phyloP scores from a whole-genome alignment of 1,140 invertebrate genomes.

The Mizuhopecten yessoensis region DNA sequence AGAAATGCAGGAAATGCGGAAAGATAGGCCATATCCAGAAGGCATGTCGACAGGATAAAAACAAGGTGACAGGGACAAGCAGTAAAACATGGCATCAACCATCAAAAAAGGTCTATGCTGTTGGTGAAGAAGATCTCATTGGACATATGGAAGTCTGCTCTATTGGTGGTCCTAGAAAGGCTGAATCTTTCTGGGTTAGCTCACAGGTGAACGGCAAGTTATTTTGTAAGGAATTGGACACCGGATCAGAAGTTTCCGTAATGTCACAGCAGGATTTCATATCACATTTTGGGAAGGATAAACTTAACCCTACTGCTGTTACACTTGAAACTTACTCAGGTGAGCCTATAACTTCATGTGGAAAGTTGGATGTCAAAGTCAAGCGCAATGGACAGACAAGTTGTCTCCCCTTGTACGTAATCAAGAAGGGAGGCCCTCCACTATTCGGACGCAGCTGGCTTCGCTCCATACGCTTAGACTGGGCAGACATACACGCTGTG shows the following conservation, averaged over 20 bases:
- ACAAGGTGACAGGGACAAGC: conserved; percentile 12
- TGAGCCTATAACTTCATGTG: too few relatives aligned
- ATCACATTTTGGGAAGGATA: too few relatives aligned
- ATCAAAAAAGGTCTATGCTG: not conserved
- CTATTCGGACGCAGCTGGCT: conserved; percentile 51
- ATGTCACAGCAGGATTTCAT: too few relatives aligned
- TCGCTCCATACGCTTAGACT: conserved; percentile 45
- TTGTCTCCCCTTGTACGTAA: conserved; percentile 15
- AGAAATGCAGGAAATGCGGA: conserved; percentile 33
- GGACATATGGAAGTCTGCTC: conserved; percentile 8
- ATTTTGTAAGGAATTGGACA: too few relatives aligned
- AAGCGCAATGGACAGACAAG: conserved; percentile 30
- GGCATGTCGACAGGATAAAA: not conserved
- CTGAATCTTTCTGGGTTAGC: too few relatives aligned
- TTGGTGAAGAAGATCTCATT: conserved; percentile 48
- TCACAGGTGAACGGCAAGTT: too few relatives aligned
- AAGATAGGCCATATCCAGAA: conserved; percentile 15
- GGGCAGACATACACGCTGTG: not conserved
- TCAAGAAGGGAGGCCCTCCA: conserved; percentile 43
- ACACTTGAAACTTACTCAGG: too few relatives aligned
- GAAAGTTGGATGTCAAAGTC: too few relatives aligned
- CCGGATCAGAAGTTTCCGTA: too few relatives aligned
- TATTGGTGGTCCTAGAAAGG: not conserved
- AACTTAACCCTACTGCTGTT: too few relatives aligned
- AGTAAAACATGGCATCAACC: not conserved